Conservation (phyloP, 30 jellyfish, hydroid and myxozoan species). For the Morbakka virulenta region DNA sequence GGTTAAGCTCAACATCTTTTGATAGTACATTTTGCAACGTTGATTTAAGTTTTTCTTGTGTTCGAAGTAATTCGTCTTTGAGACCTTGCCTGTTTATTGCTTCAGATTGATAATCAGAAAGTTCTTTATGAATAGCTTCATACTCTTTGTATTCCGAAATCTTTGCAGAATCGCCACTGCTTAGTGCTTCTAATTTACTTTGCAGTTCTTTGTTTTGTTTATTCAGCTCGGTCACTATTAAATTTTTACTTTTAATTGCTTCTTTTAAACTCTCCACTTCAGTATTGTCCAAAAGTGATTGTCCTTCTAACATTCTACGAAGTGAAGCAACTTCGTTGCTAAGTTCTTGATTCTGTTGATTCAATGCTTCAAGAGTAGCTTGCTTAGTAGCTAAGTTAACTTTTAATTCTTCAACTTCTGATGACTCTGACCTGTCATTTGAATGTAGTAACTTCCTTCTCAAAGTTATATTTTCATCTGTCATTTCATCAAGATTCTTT, state of each 20-base stretch:
- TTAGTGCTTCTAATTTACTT: slow-evolving; percentile 13
- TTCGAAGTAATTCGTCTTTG: background rate
- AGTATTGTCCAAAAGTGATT: slow-evolving; percentile 28
- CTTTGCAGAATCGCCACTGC: slow-evolving; percentile 10
- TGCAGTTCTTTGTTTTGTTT: slow-evolving; percentile 64
- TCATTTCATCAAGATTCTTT: slow-evolving; percentile 54
- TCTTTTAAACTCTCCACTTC: slow-evolving; percentile 66
- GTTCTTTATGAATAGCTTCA: background rate
- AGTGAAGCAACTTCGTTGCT: slow-evolving; percentile 30
- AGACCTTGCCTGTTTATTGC: background rate
- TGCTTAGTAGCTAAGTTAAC: slow-evolving; percentile 43
- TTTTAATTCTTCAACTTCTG: slow-evolving; percentile 54
- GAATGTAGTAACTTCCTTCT: slow-evolving; percentile 57
- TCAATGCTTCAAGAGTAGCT: slow-evolving; percentile 50
- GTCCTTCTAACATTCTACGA: slow-evolving; percentile 11
- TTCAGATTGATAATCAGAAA: background rate
- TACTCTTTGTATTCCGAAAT: background rate
- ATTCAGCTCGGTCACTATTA: slow-evolving; percentile 57
- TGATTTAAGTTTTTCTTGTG: background rate
- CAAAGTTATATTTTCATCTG: slow-evolving; percentile 50
- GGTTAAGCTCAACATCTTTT: background rate
- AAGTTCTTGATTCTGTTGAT: slow-evolving; percentile 54
- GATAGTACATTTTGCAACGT: background rate
- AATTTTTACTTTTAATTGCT: slow-evolving; percentile 46
- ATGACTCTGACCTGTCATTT: slow-evolving; percentile 40